A percentile compares a stretch with the other conserved stretches of the same genome.
Evolutionary conservation across 2,113 vertebrate genomes (phyloP).

Genomic region (Emydocephalus ijimae): DNA sequence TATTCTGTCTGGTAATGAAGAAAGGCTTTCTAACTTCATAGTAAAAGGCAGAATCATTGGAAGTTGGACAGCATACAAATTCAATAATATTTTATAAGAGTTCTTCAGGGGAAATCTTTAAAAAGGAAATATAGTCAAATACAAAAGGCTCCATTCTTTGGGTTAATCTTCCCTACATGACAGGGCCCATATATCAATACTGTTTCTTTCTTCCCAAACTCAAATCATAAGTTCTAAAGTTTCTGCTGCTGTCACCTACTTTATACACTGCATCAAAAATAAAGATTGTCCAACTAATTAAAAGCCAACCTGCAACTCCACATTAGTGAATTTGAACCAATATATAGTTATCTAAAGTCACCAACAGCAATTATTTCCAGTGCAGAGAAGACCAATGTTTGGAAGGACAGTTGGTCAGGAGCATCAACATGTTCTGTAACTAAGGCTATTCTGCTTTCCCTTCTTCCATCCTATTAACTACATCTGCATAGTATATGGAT

Average conservation of each 20-base stretch:
- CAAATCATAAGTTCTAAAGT: neutral
- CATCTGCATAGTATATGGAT: neutral
- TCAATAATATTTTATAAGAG: neutral
- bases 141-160: neutral
- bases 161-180: neutral
- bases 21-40: neutral
- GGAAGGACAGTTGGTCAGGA: neutral
- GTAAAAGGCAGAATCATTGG: neutral
- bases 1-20: neutral
- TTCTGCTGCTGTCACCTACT: neutral
- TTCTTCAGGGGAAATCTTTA: neutral
- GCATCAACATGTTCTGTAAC: neutral
- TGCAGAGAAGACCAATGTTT: neutral
- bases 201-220: neutral
- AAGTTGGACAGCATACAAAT: neutral
- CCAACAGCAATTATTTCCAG: neutral
- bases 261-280: neutral
- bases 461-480: neutral
- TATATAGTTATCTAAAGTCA: neutral
- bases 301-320: neutral
- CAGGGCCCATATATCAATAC: neutral
- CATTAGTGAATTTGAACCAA: neutral
- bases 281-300: neutral
- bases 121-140: neutral
- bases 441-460: neutral